phyloP scores from a whole-genome alignment of 2,113 vertebrate genomes.

The Boulengeromyrus knoepffleri region DNA sequence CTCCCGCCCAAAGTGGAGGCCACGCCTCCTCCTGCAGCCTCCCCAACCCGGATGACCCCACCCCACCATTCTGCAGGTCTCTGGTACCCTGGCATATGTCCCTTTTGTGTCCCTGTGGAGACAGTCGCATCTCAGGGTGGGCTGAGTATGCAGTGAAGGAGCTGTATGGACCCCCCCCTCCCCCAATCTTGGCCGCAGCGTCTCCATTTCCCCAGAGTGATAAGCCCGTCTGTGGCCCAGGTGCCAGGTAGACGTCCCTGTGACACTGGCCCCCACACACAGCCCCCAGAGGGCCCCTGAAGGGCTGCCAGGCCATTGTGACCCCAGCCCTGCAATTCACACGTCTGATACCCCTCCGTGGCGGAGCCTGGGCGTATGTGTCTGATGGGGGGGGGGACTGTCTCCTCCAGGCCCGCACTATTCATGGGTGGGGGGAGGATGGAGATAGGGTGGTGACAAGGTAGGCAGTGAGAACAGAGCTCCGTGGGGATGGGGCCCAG shows the following conservation, averaged over 20 bases:
- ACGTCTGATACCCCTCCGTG: conserved; percentile 6
- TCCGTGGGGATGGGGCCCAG: not conserved
- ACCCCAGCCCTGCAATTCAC: conserved; percentile 6
- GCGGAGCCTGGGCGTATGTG: conserved; percentile 1
- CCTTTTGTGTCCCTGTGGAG: not conserved
- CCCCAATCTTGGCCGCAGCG: not conserved
- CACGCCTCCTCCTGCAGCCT: not conserved
- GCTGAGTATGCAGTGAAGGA: not conserved
- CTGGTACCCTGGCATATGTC: not conserved
- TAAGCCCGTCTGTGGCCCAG: not conserved
- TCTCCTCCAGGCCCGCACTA: not conserved
- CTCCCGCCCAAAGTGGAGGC: not conserved
- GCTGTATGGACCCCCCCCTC: not conserved
- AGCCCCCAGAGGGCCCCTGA: conserved; percentile 1
- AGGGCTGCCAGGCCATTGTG: conserved; percentile 3
- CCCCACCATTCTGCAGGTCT: not conserved
- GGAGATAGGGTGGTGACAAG: not conserved
- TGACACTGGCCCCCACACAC: not conserved
- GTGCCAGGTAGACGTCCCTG: conserved; percentile 8
- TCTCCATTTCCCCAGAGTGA: conserved; percentile 12
- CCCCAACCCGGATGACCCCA: not conserved
- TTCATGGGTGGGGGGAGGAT: not conserved
- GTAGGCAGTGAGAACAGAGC: not conserved
- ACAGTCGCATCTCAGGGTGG: not conserved
- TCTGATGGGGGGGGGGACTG: not conserved